phyloP scores from a whole-genome alignment of 92 coral and sea anemone species.

The Paragorgia papillata region DNA sequence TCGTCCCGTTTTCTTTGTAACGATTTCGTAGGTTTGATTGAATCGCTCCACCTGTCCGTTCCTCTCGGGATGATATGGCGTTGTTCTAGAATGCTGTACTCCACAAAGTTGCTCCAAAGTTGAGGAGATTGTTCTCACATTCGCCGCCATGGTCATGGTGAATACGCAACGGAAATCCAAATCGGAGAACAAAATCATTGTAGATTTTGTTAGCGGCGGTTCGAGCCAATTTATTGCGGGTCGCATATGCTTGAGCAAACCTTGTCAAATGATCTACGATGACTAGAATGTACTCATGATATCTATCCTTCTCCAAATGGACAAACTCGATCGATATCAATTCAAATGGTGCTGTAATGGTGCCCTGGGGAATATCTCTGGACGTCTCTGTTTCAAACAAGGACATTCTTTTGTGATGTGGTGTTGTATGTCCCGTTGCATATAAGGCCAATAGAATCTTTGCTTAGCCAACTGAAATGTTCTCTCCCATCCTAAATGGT shows the following conservation, averaged over 20 bases:
- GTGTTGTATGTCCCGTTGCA: conserved; percentile 28
- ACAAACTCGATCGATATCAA: conserved; percentile 29
- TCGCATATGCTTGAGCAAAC: conserved; percentile 20
- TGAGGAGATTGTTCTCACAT: conserved; percentile 24
- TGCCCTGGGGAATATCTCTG: conserved; percentile 14
- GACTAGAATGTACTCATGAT: conserved; percentile 31
- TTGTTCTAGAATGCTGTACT: conserved; percentile 25
- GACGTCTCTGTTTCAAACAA: conserved; percentile 27
- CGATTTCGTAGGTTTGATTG: conserved; percentile 32
- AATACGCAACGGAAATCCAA: conserved; percentile 22
- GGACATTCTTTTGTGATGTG: neutral
- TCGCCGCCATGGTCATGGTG: conserved; percentile 35
- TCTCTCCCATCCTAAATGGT: conserved; percentile 51
- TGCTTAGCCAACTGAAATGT: conserved; percentile 52
- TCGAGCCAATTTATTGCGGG: conserved; percentile 17
- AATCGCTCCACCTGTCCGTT: conserved; percentile 19
- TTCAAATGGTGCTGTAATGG: conserved; percentile 32
- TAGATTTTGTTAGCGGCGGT: conserved; percentile 17
- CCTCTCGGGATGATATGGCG: conserved; percentile 33
- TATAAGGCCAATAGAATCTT: conserved; percentile 54
- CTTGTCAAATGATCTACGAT: conserved; percentile 18
- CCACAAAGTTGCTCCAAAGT: conserved; percentile 13
- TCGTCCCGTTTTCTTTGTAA: conserved; percentile 27
- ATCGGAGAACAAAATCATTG: conserved; percentile 23
- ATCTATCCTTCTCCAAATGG: conserved; percentile 24